phyloP scores from a whole-genome alignment of 2,888 invertebrate species.

The Chrysopilus asiliformis region DNA sequence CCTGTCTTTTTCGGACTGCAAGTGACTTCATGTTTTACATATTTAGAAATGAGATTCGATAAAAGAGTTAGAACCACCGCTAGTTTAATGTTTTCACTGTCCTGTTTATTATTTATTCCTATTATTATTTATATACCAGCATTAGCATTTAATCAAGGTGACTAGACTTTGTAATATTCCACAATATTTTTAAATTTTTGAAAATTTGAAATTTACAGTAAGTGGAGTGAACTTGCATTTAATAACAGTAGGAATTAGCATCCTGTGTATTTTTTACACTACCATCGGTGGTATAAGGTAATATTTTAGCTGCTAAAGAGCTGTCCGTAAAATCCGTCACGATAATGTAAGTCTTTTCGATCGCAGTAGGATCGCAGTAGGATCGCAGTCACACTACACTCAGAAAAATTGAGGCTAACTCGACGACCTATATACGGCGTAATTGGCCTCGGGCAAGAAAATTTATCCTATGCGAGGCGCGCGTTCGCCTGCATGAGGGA shows the following conservation, averaged over 20 bases:
- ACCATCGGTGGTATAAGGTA: conserved; percentile 42
- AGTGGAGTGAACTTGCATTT: conserved; percentile 51
- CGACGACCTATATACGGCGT: no score
- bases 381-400: no score
- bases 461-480: no score
- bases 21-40: conserved; percentile 55
- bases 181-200: not conserved
- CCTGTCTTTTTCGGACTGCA: conserved; percentile 58
- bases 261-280: conserved; percentile 62
- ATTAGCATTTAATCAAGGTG: conserved; percentile 53
- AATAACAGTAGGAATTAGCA: conserved; percentile 53
- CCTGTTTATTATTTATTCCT: conserved; percentile 45
- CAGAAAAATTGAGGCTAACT: no score
- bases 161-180: no score
- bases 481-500: no score
- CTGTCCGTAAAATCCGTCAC: no score
- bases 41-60: conserved; percentile 50
- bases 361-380: no score
- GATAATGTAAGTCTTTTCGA: no score
- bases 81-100: conserved; percentile 45
- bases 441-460: no score
- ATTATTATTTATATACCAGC: conserved; percentile 58
- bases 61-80: conserved; percentile 44
- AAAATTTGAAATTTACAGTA: conserved; percentile 34
- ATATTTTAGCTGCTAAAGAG: conserved; percentile 18